Conservation (phyloP, 2,797 vertebrate species). For the Perdix hodgsoniae region DNA sequence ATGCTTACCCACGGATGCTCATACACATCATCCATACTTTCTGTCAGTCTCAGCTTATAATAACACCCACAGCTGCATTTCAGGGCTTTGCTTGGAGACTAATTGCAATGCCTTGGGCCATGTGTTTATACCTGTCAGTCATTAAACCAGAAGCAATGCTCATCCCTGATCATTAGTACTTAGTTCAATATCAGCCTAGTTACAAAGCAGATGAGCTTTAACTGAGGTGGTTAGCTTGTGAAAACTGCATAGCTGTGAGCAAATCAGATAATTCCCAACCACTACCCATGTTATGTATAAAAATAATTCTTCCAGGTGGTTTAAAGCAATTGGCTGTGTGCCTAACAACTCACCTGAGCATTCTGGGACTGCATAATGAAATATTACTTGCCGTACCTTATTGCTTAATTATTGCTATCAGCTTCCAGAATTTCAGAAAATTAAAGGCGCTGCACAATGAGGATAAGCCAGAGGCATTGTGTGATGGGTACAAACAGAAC, state of each 20-base stretch:
- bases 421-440: constrained; percentile 67
- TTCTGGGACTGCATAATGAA: constrained; percentile 51
- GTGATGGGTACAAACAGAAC: neutral
- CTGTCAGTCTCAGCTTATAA: neutral
- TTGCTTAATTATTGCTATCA: constrained; percentile 69
- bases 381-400: constrained; percentile 27
- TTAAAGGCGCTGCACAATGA: constrained; percentile 57
- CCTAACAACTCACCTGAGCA: constrained; percentile 15
- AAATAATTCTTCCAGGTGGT: constrained; percentile 51
- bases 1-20: neutral
- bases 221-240: neutral
- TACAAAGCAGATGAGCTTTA: constrained; percentile 26
- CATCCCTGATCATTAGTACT: neutral
- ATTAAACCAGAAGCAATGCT: constrained; percentile 6
- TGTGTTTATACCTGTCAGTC: neutral
- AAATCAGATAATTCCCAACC: constrained; percentile 12
- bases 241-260: neutral
- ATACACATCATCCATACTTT: neutral
- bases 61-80: neutral
- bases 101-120: neutral
- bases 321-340: constrained; percentile 38
- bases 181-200: constrained; percentile 11
- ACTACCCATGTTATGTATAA: neutral
- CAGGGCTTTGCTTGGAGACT: neutral
- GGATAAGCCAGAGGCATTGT: constrained; percentile 39